Conservation (phyloP, 2,888 invertebrate species). For the Lithosia quadra region DNA sequence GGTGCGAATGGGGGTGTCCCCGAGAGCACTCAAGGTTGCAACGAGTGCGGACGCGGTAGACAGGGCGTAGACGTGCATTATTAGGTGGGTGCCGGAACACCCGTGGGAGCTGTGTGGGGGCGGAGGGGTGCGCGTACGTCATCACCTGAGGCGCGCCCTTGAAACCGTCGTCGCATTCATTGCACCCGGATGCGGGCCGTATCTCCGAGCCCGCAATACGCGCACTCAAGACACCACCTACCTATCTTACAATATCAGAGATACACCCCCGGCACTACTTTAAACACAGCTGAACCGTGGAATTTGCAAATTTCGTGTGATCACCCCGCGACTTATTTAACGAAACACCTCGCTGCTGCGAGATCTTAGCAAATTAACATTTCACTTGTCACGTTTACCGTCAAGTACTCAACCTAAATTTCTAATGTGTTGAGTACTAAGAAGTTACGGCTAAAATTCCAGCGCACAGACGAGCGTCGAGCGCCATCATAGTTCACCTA, state of each 20-base stretch:
- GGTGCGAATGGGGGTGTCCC: constrained; percentile 67
- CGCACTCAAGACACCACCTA: constrained; percentile 72
- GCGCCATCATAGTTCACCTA: not conserved
- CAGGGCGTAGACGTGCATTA: constrained; percentile 87
- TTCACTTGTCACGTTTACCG: constrained; percentile 8
- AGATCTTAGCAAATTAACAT: not conserved
- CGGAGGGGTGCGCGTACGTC: constrained; percentile 83
- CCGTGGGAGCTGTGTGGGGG: constrained; percentile 75
- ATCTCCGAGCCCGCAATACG: constrained; percentile 75
- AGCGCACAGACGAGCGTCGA: not conserved
- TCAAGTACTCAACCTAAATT: not conserved
- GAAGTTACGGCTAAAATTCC: not conserved
- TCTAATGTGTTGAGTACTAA: not conserved
- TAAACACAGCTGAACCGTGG: constrained; percentile 34
- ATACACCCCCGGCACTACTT: constrained; percentile 38
- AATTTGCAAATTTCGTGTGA: constrained; percentile 24
- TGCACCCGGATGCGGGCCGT: constrained; percentile 85
- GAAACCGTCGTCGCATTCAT: constrained; percentile 86
- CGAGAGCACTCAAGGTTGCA: constrained; percentile 83
- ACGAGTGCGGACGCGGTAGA: constrained; percentile 84
- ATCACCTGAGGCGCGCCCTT: constrained; percentile 87
- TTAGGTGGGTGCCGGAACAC: constrained; percentile 86
- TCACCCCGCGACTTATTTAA: constrained; percentile 8
- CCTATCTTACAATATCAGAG: constrained; percentile 51
- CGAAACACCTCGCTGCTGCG: constrained; percentile 14